Evolutionary conservation across 2,113 vertebrate genomes (phyloP), one percentile per base, ranked within the genome.

Genomic region (Apodemus sylvaticus): DNA sequence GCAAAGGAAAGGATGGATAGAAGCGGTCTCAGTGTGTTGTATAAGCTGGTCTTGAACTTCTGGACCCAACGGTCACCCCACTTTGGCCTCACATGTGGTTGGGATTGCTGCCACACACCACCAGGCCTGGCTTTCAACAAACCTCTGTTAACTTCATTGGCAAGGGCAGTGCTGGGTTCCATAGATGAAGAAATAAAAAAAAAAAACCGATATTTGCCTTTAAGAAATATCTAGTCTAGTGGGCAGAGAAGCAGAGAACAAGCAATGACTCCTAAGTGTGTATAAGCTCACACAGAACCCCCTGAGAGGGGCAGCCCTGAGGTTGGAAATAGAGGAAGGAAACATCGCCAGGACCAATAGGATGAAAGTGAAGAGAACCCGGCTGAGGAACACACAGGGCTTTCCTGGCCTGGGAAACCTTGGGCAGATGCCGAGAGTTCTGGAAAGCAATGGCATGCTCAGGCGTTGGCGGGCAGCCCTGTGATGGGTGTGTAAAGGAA

Each of bases 401-500:
- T 89, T 82, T 97, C 90, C 60, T 81, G 73, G 36, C n/a, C 20
- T 8, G 31, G 58, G 24, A 55, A 96, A 11, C 20, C 29, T 45
- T 51, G 45, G 93, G 76, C 36, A 91, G 73, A 91, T 10, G 29
- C 71, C 70, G 34, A 64, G 42, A 73, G 9, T 79, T 94, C 51
- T 77, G 60, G 78, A 83, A 82, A 9, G 29, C 66, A 13, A 39
- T 71, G 66, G 68, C 26, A n/a, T 53, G 53, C 83, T 66, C 34
- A 39, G 26, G 22, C 19, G 17, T 42, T 85, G 70, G 36, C 45
- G 20, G 60, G 70, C 17, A 31, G 62, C 62, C 45, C 24, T 92
- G 89, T 92, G 74, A 92, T 64, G 87, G 51, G 42, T 53, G 26
- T 74, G n/a, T 96, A 60, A 60, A 87, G 78, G 74, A 94, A 77